These are phyloP conservation scores for Rhynchomys soricoides DNA, from an alignment of 2,113 vertebrate species.

Conservation along the genomic window DNA sequence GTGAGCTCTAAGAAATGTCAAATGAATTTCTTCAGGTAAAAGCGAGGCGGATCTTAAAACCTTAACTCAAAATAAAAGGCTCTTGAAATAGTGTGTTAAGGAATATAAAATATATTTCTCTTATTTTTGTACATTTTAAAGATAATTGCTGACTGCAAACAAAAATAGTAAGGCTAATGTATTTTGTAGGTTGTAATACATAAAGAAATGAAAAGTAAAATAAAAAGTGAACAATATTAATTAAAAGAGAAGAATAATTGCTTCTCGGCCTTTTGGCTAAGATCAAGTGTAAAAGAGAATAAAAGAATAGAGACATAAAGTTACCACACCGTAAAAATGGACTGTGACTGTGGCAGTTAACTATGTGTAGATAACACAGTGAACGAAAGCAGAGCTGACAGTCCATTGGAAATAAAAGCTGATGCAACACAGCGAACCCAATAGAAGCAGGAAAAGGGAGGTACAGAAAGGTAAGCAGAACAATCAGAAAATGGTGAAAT, in stretches of 20 bases:
- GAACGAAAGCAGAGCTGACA: not conserved
- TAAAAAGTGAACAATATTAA: not conserved
- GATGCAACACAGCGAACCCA: not conserved
- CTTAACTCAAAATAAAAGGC: not conserved
- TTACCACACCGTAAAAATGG: not conserved
- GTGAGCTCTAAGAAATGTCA: not conserved
- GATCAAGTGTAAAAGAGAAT: too few relatives aligned
- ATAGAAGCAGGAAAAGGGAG: not conserved
- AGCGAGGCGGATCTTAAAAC: not conserved
- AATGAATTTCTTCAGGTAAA: slow-evolving; percentile 14
- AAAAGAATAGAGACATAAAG: not conserved
- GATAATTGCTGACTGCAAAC: not conserved
- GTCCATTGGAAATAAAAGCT: not conserved
- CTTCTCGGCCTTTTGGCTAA: too few relatives aligned
- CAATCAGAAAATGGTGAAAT: not conserved
- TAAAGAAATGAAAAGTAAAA: not conserved
- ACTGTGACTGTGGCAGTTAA: not conserved
- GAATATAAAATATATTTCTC: not conserved
- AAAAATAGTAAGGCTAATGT: not conserved
- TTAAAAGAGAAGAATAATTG: not conserved
- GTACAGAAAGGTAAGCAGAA: not conserved
- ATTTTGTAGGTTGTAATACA: not conserved
- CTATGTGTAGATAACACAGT: not conserved
- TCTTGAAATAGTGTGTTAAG: not conserved
- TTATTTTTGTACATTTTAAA: not conserved